Conservation (phyloP, 2,888 invertebrate species). For the Pseudeuparius sepicola region DNA sequence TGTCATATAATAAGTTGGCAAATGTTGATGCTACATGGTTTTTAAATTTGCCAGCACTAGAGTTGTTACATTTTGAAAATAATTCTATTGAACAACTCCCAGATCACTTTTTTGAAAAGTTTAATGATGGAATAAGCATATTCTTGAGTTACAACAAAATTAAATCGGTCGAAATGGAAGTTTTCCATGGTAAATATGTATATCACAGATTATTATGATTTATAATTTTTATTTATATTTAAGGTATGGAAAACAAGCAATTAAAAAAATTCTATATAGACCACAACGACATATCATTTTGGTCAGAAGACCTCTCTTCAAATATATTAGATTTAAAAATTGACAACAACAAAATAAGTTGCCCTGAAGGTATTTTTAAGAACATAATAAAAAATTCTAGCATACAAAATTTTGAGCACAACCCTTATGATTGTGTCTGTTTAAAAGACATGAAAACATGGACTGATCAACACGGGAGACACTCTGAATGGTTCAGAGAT, state of each 20-base stretch:
- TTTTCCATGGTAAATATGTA: slow-evolving; percentile 16
- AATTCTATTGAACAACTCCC: slow-evolving; percentile 17
- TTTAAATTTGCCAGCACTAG: slow-evolving; percentile 13
- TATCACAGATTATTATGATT: too few species aligned
- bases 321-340: slow-evolving; percentile 18
- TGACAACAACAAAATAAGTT: slow-evolving; percentile 16
- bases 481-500: slow-evolving; percentile 16
- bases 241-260: slow-evolving; percentile 13
- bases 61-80: slow-evolving; percentile 18
- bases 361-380: slow-evolving; percentile 14
- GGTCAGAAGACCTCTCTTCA: slow-evolving; percentile 13
- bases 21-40: slow-evolving; percentile 16
- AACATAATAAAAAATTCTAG: slow-evolving; percentile 15
- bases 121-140: slow-evolving; percentile 15
- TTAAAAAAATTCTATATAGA: slow-evolving; percentile 17
- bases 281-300: slow-evolving; percentile 16
- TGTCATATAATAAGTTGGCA: slow-evolving; percentile 13
- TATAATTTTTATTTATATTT: too few species aligned
- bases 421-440: slow-evolving; percentile 16
- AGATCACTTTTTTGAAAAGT: slow-evolving; percentile 15
- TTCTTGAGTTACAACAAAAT: slow-evolving; percentile 18
- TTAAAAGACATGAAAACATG: slow-evolving; percentile 18
- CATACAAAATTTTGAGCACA: slow-evolving; percentile 15
- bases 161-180: slow-evolving; percentile 11
- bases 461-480: slow-evolving; percentile 9